Base-by-base conservation (phyloP, 1,140 invertebrate genomes). In the Maconellicoccus hirsutus region DNA sequence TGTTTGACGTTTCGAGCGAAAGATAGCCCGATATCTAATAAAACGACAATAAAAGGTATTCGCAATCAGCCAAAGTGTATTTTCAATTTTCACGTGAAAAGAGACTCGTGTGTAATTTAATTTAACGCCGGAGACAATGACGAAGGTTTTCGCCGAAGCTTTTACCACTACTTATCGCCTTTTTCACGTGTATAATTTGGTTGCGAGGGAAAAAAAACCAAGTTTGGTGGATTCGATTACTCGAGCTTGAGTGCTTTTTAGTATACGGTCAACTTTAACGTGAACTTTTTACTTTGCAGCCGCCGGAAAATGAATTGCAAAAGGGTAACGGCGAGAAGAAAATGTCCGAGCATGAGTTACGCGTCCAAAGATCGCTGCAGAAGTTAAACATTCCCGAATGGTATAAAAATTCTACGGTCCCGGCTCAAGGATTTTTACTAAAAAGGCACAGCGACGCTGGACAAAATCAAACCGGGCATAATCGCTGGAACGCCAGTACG, bases 301-400 rank as follows among this genome's bases (percentile, higher is more conserved):
- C 92, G 75, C 92, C 92, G 73, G 92, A 95, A 82, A 95, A 94
- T 85, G 90, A 92, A 78, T 84, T 95, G 76, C 89, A 92, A 82
- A 92, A 93, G 82, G 84, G 86, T 78, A 85, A 84, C 71, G 83
- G 83, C 61, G 86, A 91, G 79, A 83, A 89, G 59, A 84, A 89
- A 78, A 83, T 92, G 76, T 92, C 91, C 70, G 93, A 95, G 81
- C 93, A 96, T 82, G 92, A 96, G 80, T 82, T 96, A 71, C 85
- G 94, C 70, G 90, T 97, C 70, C 91, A 94, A 79, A 87, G 93
- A 74, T 96, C 93, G 22, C 80, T 97, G 74, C 92, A 94, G 79
- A 91, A 92, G 75, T 86, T 97, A 71, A 93, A 94, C 81, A 88
- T 96, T 39, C 94, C 94, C 59, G 93, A 96, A 77, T 97, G 94